Evolutionary conservation across 2,797 vertebrate genomes (phyloP), one percentile per base, ranked within the genome.

Genomic region (Mormyrops attenuatus): DNA sequence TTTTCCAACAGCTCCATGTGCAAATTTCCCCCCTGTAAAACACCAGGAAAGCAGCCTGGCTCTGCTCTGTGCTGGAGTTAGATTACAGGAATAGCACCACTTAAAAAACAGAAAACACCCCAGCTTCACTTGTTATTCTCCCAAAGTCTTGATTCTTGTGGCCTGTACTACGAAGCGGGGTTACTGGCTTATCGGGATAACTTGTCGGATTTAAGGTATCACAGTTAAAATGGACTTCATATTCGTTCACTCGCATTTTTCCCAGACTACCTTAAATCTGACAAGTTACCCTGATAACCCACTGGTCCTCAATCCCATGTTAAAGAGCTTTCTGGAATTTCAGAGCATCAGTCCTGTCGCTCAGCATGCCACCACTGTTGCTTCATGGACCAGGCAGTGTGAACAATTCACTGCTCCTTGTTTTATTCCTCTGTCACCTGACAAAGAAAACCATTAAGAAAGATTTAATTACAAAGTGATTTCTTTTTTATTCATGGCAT

Each of bases 1-100:
- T 80, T 80, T 80, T 44, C 38, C 73, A 80, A 80, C 85, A 57
- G 85, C 49, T 34, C 50, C 50, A 44, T 85, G 50, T 85, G 84
- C 47, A 52, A 85, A 50, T 85, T 38, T 53, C 57, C 22, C 38
- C 26, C n/a, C 34, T 11, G 17, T 69, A n/a, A 63, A 86, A 55
- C 20, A 55, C 2, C 26, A 20, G 38, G 52, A 82, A 91, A 73
- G 52, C 41, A 53, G 53, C 84, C 11, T n/a, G 47, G 49, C 49
- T 50, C 22, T 41, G 26, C 85, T 52, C 22, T 57, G 3, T 57
- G 30, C 26, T 87, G 34, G 26, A 49, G 26, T 41, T 38, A 87
- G 15, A 57, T 41, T 41, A 41, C 38, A 41, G 13, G 17, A 55
- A 57, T 26, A 84, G 20, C 34, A 84, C 6, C 44, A 84, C 44